These are phyloP conservation scores for Halcyon badia DNA, from an alignment of 2,797 vertebrate species.

Conservation along the genomic window DNA sequence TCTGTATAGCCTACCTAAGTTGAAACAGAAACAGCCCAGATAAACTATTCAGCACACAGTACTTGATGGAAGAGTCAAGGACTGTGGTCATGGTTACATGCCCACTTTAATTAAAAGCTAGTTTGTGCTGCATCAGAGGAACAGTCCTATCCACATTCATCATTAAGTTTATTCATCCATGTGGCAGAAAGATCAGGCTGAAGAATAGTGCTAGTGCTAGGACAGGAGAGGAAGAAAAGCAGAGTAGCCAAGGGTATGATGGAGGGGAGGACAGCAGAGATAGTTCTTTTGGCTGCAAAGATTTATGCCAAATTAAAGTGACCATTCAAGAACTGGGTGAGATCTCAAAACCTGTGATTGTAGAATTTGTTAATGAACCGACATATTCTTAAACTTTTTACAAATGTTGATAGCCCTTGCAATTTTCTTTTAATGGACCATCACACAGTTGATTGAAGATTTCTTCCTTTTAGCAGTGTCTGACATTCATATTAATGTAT, in stretches of 20 bases:
- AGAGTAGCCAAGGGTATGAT: fast-evolving
- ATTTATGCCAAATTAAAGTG: background rate
- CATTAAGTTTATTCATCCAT: background rate
- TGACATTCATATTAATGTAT: background rate
- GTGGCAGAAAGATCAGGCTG: background rate
- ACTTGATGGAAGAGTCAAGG: background rate
- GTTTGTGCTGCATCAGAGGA: background rate
- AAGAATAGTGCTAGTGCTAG: background rate
- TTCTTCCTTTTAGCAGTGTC: background rate
- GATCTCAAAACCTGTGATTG: background rate
- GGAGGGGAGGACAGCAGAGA: background rate
- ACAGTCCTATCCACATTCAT: background rate
- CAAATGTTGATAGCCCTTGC: background rate
- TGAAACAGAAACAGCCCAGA: background rate
- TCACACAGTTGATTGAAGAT: background rate
- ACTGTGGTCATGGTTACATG: background rate
- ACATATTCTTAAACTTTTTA: background rate
- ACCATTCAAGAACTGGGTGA: background rate
- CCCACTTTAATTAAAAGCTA: background rate
- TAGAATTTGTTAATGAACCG: background rate
- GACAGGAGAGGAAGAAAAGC: background rate
- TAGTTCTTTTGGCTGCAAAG: background rate
- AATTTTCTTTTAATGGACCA: background rate
- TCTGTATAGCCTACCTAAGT: background rate
- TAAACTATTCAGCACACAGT: background rate